phyloP scores from a whole-genome alignment of 2,888 invertebrate species.

The Agrochola lychnidis region DNA sequence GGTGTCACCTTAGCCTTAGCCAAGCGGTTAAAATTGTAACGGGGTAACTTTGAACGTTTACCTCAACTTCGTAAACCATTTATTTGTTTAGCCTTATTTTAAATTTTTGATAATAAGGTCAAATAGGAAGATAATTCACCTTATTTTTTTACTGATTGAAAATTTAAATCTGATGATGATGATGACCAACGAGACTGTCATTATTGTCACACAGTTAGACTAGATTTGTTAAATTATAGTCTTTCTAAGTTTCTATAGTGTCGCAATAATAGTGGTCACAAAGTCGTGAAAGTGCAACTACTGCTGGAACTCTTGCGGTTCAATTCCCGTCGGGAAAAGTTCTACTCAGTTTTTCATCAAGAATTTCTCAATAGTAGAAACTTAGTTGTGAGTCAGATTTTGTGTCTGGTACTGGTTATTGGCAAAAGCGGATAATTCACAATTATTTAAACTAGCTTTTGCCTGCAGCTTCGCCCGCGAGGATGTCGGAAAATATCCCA shows the following conservation, averaged over 20 bases:
- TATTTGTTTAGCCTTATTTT: too few relatives aligned
- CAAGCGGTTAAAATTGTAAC: constrained; percentile 11
- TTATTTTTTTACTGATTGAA: background rate
- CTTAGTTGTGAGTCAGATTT: background rate
- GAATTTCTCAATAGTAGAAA: background rate
- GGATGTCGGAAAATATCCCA: too few relatives aligned
- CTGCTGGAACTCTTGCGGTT: background rate
- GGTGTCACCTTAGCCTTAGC: too few relatives aligned
- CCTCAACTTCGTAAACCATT: background rate
- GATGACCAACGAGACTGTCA: too few relatives aligned
- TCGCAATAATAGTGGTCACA: background rate
- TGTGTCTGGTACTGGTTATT: background rate
- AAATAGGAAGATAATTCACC: background rate
- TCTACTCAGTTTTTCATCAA: background rate
- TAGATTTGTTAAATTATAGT: background rate
- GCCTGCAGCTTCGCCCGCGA: too few relatives aligned
- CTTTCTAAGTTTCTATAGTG: background rate
- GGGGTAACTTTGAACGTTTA: constrained; percentile 19
- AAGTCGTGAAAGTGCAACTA: background rate
- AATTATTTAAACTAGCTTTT: background rate
- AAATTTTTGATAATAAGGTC: too few relatives aligned
- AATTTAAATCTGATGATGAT: background rate
- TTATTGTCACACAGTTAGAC: background rate
- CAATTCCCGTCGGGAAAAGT: background rate
- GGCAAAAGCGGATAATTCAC: background rate